phyloP scores from a whole-genome alignment of 1,140 invertebrate genomes.

The Whitmania pigra region DNA sequence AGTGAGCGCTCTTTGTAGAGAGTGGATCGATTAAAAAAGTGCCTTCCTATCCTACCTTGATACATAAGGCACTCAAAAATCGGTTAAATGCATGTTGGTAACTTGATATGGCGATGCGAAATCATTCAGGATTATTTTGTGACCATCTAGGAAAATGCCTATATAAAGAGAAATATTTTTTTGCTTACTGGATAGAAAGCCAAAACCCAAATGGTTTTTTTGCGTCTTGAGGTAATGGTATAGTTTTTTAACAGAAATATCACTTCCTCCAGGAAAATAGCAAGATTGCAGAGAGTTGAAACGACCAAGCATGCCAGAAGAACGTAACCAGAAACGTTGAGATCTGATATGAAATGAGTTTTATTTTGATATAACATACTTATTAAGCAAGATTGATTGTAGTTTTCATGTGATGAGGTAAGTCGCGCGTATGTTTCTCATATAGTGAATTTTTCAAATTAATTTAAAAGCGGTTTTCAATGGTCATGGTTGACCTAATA shows the following conservation, averaged over 20 bases:
- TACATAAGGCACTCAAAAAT: too few relatives aligned
- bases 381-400: conserved; percentile 23
- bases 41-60: too few relatives aligned
- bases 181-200: conserved; percentile 16
- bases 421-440: conserved; percentile 16
- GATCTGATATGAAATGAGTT: neutral
- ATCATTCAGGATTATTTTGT: too few relatives aligned
- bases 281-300: conserved; percentile 7
- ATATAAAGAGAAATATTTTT: neutral
- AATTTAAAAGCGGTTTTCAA: too few relatives aligned
- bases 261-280: conserved; percentile 18
- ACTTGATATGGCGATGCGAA: too few relatives aligned
- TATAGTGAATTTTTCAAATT: conserved; percentile 2
- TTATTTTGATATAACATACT: conserved; percentile 26
- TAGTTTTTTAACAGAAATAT: conserved; percentile 14
- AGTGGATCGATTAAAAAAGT: too few relatives aligned
- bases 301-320: conserved; percentile 3
- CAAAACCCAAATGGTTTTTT: conserved; percentile 20
- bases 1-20: too few relatives aligned
- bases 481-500: too few relatives aligned
- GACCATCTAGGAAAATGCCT: too few relatives aligned
- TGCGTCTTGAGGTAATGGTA: conserved; percentile 4
- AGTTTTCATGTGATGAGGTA: too few relatives aligned
- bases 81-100: too few relatives aligned
- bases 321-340: neutral